Percentiles rank a stretch among this genome's conserved stretches.
These are phyloP conservation scores for Clitarchus hookeri DNA, from an alignment of 2,888 invertebrate genomes.

Conservation along the genomic window DNA sequence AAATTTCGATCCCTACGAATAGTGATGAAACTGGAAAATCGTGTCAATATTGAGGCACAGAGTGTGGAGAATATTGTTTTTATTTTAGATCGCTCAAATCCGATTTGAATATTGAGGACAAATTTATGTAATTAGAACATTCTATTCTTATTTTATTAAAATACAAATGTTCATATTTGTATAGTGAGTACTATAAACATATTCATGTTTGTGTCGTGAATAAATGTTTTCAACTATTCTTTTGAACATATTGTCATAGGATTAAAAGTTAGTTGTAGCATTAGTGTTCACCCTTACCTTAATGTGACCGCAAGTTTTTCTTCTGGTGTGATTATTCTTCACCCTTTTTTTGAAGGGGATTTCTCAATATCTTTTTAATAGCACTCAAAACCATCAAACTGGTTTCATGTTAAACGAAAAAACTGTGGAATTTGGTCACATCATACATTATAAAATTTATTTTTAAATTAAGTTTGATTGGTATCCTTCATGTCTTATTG, in stretches of 20 bases:
- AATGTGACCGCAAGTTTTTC: too few relatives aligned
- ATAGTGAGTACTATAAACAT: neutral
- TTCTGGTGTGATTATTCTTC: too few relatives aligned
- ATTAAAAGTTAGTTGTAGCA: neutral
- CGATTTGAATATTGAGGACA: neutral
- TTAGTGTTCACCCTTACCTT: too few relatives aligned
- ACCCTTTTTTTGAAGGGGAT: too few relatives aligned
- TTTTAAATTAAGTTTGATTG: too few relatives aligned
- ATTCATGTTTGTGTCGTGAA: neutral
- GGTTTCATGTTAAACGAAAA: too few relatives aligned
- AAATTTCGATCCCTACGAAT: neutral
- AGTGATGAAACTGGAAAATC: neutral
- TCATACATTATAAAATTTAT: too few relatives aligned
- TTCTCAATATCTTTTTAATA: too few relatives aligned
- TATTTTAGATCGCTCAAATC: neutral
- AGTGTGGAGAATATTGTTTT: neutral
- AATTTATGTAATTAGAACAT: neutral
- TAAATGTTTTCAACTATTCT: slow-evolving; percentile 21
- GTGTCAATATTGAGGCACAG: neutral
- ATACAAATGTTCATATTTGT: neutral
- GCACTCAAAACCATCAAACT: too few relatives aligned
- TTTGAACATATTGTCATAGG: neutral
- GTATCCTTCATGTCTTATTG: too few relatives aligned
- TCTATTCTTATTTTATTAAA: neutral
- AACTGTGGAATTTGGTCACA: too few relatives aligned